A percentile compares a stretch with the other conserved stretches of the same genome.
These are phyloP conservation scores for Caenorhabditis uteleia DNA, from an alignment of 2,888 invertebrate species.

Conservation along the genomic window DNA sequence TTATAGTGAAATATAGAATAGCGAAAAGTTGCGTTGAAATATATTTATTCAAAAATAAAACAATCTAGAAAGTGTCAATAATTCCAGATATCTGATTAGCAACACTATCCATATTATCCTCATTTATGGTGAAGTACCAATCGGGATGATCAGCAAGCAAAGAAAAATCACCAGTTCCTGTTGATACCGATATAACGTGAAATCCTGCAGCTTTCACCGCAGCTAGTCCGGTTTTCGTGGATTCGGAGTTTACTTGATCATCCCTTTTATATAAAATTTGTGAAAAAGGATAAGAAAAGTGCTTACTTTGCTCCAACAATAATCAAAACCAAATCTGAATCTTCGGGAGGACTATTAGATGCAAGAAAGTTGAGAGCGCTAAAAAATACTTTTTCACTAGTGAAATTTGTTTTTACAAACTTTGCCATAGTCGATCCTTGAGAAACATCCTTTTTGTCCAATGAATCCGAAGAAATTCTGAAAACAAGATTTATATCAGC, in stretches of 20 bases:
- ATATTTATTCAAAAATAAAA: too few relatives aligned
- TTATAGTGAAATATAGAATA: too few relatives aligned
- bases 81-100: slow-evolving; percentile 29
- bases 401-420: neutral
- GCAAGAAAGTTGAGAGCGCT: slow-evolving; percentile 22
- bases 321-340: slow-evolving; percentile 11
- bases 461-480: too few relatives aligned
- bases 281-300: neutral
- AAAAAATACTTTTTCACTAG: neutral
- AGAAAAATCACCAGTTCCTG: slow-evolving; percentile 3
- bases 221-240: neutral
- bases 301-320: slow-evolving; percentile 26
- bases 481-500: too few relatives aligned
- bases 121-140: too few relatives aligned
- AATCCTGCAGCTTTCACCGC: neutral
- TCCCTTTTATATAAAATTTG: too few relatives aligned
- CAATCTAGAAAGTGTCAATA: slow-evolving; percentile 24
- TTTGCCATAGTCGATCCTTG: neutral
- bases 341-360: slow-evolving; percentile 12
- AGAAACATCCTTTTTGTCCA: neutral
- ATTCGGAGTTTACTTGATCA: neutral
- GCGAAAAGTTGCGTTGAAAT: too few relatives aligned
- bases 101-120: too few relatives aligned
- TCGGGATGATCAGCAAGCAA: slow-evolving; percentile 5
- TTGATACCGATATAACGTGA: slow-evolving; percentile 1